Evolutionary conservation across 1,140 invertebrate species (phyloP).

Genomic region (Ganaspis sp.): DNA sequence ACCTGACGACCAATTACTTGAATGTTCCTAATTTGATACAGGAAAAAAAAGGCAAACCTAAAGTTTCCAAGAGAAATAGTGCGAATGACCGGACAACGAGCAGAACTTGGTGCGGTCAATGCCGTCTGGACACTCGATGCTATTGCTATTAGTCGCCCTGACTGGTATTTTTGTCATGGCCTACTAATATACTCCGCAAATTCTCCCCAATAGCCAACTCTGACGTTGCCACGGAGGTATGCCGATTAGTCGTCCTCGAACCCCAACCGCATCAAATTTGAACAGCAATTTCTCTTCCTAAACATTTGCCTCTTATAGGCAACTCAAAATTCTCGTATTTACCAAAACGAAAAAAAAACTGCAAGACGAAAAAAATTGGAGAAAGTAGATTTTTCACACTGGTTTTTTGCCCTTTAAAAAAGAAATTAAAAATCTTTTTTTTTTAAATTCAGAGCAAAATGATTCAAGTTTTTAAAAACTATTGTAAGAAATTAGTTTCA

Average conservation of each 20-base stretch:
- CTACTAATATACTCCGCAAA: conserved; percentile 59
- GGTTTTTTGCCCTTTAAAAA: too few relatives aligned
- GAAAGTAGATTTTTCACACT: too few relatives aligned
- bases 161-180: conserved; percentile 60
- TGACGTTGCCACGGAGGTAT: conserved; percentile 52
- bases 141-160: conserved; percentile 47
- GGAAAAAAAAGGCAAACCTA: neutral
- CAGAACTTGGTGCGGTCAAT: conserved; percentile 57
- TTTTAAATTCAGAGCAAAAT: too few relatives aligned
- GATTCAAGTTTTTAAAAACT: too few relatives aligned
- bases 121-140: conserved; percentile 47
- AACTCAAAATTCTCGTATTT: too few relatives aligned
- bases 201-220: conserved; percentile 39
- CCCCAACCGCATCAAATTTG: neutral
- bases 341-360: too few relatives aligned
- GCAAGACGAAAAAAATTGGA: too few relatives aligned
- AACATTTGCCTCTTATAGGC: neutral
- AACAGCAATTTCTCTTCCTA: neutral
- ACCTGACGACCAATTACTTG: conserved; percentile 12
- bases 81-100: conserved; percentile 1
- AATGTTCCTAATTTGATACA: conserved; percentile 6
- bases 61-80: neutral
- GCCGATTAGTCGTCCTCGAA: conserved; percentile 40
- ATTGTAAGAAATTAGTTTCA: too few relatives aligned
- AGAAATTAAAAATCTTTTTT: too few relatives aligned